These are phyloP conservation scores for Lytechinus variegatus DNA, from an alignment of 35 echinoderm and acorn worm species.

Conservation along the genomic window DNA sequence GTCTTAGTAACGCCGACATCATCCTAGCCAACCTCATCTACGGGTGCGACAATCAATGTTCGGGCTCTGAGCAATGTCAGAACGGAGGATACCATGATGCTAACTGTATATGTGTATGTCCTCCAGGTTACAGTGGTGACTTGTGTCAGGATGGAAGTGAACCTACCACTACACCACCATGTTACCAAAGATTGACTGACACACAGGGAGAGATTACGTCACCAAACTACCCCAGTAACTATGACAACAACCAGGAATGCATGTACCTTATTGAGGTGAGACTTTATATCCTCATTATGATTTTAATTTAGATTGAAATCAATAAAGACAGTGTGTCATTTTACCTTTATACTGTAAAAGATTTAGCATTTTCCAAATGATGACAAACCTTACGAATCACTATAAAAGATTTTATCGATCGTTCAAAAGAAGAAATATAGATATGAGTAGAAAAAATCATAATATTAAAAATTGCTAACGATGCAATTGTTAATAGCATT, in stretches of 20 bases:
- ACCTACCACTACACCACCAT: conserved; percentile 43
- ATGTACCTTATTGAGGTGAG: conserved; percentile 62
- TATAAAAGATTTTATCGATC: no score
- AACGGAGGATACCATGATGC: conserved; percentile 64
- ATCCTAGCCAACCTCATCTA: conserved; percentile 67
- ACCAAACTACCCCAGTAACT: conserved; percentile 59
- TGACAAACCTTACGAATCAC: no score
- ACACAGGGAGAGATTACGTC: conserved; percentile 43
- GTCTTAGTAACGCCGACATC: conserved; percentile 55
- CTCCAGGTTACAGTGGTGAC: conserved; percentile 48
- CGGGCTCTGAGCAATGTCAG: background rate
- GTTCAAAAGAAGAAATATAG: background rate
- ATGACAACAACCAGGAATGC: conserved; percentile 39
- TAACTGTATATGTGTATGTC: conserved; percentile 57
- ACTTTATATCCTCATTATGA: background rate
- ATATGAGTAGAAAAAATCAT: no score
- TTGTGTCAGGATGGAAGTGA: conserved; percentile 31
- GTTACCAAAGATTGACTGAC: conserved; percentile 51
- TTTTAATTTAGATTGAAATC: no score
- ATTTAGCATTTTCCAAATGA: no score
- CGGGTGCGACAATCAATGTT: conserved; percentile 37
- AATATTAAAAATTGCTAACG: no score
- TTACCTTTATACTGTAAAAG: no score
- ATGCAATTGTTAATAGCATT: no score
- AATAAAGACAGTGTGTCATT: no score